phyloP scores from a whole-genome alignment of 2,797 vertebrate genomes.

The Neostethus bicornis region DNA sequence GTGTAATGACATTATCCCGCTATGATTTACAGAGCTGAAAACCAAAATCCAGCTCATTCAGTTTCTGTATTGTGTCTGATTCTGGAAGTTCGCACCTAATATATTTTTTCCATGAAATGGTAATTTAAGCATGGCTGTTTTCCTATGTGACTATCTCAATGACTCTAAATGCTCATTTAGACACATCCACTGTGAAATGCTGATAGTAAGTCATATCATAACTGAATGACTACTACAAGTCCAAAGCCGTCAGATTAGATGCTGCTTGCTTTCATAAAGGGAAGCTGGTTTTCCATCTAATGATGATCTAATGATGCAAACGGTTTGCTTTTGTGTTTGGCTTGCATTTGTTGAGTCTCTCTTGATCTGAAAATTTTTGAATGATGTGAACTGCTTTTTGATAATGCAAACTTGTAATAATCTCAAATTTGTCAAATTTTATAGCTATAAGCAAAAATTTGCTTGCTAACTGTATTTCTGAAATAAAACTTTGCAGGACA shows the following conservation, averaged over 20 bases:
- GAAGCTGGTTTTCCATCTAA: no score
- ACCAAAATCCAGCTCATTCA: constrained; percentile 9
- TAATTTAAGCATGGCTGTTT: constrained; percentile 52
- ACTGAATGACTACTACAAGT: constrained; percentile 43
- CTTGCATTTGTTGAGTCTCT: no score
- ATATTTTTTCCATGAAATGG: constrained; percentile 22
- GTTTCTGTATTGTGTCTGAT: constrained; percentile 19
- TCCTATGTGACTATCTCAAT: constrained; percentile 49
- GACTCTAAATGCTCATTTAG: constrained; percentile 68
- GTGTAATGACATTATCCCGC: constrained; percentile 26
- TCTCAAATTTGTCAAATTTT: no score
- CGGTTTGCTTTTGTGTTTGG: no score
- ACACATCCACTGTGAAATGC: constrained; percentile 57
- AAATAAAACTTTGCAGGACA: no score
- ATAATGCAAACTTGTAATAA: no score
- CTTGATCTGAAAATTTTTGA: no score
- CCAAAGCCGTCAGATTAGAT: constrained; percentile 34
- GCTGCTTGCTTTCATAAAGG: constrained; percentile 43
- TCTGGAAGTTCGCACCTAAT: constrained; percentile 28
- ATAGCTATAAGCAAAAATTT: no score
- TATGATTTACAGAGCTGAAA: constrained; percentile 27
- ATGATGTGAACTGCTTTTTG: no score
- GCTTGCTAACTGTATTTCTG: no score
- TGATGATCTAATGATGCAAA: no score
- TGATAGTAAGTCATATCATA: constrained; percentile 51